A percentile compares a stretch with the other conserved stretches of the same genome.
phyloP scores from a whole-genome alignment of 2,888 invertebrate species.

The Petrolisthes manimaculis region DNA sequence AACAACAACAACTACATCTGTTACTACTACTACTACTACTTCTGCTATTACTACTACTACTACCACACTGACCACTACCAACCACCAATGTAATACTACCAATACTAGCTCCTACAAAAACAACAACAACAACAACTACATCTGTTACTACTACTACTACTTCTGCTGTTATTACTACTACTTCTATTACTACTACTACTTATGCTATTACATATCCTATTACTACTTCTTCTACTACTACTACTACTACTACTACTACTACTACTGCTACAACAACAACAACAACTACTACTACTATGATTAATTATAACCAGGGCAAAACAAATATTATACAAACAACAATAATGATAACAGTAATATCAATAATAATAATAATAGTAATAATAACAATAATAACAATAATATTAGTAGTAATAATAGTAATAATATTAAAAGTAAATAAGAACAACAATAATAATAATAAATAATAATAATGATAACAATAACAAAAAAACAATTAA shows the following conservation, averaged over 20 bases:
- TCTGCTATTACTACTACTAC: no score
- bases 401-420: no score
- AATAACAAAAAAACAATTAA: no score
- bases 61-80: no score
- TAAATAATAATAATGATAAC: no score
- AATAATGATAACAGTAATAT: no score
- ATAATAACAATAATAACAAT: not conserved
- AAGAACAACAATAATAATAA: not conserved
- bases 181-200: not conserved
- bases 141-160: not conserved
- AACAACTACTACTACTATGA: not conserved
- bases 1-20: not conserved
- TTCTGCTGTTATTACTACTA: not conserved
- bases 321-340: no score
- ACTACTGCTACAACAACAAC: no score
- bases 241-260: not conserved
- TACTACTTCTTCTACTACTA: not conserved
- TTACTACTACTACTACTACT: not conserved
- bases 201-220: not conserved
- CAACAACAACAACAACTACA: slow-evolving; percentile 13
- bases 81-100: no score
- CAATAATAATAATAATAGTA: no score
- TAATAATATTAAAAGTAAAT: no score
- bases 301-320: no score
- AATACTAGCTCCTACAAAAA: not conserved